Evolutionary conservation across 2,113 vertebrate genomes (phyloP).

Genomic region (Leuciscus idus): DNA sequence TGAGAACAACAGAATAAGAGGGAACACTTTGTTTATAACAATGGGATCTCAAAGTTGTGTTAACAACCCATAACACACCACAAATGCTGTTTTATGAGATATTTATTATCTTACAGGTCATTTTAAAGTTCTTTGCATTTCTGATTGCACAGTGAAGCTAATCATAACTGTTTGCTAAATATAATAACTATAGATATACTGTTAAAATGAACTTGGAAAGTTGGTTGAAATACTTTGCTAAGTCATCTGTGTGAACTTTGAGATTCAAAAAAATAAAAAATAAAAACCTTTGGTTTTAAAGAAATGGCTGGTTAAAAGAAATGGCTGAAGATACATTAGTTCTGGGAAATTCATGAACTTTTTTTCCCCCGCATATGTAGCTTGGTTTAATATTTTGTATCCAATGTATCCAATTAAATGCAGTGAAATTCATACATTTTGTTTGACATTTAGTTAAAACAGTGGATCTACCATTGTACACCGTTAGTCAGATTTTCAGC

Average conservation of each 20-base stretch:
- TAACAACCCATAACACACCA: slow-evolving; percentile 33
- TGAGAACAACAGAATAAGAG: not conserved
- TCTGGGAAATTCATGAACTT: not conserved
- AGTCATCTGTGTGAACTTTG: not conserved
- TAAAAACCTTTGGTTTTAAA: no score
- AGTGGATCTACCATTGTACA: not conserved
- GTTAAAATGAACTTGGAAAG: no score
- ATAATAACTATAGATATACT: no score
- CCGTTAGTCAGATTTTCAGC: not conserved
- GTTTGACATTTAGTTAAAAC: not conserved
- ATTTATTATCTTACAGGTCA: not conserved
- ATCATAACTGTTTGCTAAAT: no score
- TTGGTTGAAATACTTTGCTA: not conserved
- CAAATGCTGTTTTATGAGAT: slow-evolving; percentile 32
- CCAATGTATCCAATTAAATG: not conserved
- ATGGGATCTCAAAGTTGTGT: not conserved
- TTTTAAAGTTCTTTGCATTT: slow-evolving; percentile 9
- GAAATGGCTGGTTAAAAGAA: not conserved
- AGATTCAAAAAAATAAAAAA: not conserved
- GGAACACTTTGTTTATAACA: slow-evolving; percentile 28
- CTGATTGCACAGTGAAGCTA: not conserved
- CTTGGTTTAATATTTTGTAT: not conserved
- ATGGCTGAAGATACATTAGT: not conserved
- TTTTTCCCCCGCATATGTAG: not conserved
- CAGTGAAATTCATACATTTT: not conserved